Conservation (phyloP, 1,140 invertebrate species). For the Notospermus geniculatus region DNA sequence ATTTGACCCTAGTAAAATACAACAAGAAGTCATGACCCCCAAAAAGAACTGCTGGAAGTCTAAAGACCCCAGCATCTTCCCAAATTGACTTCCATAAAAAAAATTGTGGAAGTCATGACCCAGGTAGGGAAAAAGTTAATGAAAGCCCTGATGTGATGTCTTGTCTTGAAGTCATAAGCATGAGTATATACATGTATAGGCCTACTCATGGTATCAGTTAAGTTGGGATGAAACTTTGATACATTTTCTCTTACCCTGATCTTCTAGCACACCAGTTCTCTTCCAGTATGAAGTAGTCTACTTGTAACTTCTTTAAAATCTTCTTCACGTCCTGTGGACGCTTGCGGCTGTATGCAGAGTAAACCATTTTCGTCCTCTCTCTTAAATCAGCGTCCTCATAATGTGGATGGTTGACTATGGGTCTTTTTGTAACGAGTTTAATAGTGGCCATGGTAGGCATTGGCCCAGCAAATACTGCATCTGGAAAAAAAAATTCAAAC, state of each 20-base stretch:
- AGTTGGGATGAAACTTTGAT: neutral
- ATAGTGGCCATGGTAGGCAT: conserved; percentile 82
- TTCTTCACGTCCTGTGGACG: conserved; percentile 51
- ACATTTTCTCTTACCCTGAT: conserved; percentile 59
- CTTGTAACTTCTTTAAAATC: conserved; percentile 46
- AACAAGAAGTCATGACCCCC: too few species aligned
- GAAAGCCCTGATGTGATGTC: too few species aligned
- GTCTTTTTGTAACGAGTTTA: conserved; percentile 72
- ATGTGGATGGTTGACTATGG: conserved; percentile 82
- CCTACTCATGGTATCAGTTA: neutral
- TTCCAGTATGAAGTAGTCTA: conserved; percentile 58
- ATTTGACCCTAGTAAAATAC: too few species aligned
- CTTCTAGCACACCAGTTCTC: conserved; percentile 58
- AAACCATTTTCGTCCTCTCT: conserved; percentile 66
- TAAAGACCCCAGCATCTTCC: too few species aligned
- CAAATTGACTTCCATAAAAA: too few species aligned
- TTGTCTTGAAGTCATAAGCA: too few species aligned
- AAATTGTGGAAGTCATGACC: too few species aligned
- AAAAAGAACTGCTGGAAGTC: too few species aligned
- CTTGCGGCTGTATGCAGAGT: conserved; percentile 58
- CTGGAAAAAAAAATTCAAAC: conserved; percentile 32
- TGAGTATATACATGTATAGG: neutral
- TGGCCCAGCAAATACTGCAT: conserved; percentile 76
- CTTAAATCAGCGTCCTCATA: conserved; percentile 62
- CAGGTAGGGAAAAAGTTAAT: too few species aligned